phyloP scores from a whole-genome alignment of 2,888 invertebrate genomes.

The Plusia festucae region DNA sequence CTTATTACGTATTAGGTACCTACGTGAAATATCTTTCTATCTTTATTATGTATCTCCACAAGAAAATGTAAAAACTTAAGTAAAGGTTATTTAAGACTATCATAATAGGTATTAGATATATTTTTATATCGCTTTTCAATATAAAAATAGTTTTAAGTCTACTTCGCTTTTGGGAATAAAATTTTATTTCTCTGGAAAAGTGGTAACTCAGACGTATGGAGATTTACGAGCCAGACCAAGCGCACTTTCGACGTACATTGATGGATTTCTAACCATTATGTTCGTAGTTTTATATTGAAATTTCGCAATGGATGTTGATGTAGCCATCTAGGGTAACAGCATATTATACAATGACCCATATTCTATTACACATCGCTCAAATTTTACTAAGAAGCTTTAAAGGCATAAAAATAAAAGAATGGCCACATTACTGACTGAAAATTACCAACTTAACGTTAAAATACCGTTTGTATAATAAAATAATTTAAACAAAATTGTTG shows the following conservation, averaged over 20 bases:
- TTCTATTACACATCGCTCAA: neutral
- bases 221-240: slow-evolving; percentile 26
- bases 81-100: too few relatives aligned
- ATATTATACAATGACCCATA: neutral
- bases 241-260: slow-evolving; percentile 21
- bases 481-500: too few relatives aligned
- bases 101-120: too few relatives aligned
- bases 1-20: too few relatives aligned
- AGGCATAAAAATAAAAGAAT: neutral
- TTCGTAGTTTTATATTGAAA: neutral
- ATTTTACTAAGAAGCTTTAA: too few relatives aligned
- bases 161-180: neutral
- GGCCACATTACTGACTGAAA: neutral
- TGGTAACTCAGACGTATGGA: slow-evolving; percentile 24
- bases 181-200: slow-evolving; percentile 23
- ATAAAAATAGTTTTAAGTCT: too few relatives aligned
- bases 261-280: slow-evolving; percentile 26
- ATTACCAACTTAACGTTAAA: too few relatives aligned
- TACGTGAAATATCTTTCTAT: too few relatives aligned
- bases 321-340: neutral
- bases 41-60: too few relatives aligned
- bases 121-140: too few relatives aligned
- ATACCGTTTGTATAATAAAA: too few relatives aligned
- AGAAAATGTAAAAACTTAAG: too few relatives aligned
- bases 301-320: slow-evolving; percentile 14